Conservation (phyloP, 1,140 invertebrate species). For the Arctopsyche grandis region DNA sequence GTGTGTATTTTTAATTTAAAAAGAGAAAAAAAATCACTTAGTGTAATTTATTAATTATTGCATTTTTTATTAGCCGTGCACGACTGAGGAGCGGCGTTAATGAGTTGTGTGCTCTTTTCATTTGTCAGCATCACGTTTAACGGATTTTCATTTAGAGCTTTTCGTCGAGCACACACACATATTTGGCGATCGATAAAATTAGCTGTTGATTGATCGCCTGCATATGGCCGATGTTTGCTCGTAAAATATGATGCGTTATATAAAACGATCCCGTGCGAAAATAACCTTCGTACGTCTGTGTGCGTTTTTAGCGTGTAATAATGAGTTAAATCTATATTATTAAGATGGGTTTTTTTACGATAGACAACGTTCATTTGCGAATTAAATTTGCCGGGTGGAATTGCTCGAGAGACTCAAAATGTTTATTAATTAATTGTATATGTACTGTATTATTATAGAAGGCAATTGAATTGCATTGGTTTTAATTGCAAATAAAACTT, state of each 20-base stretch:
- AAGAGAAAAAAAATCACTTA: background rate
- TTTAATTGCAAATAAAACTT: too few relatives aligned
- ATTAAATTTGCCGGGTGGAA: too few relatives aligned
- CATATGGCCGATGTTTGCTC: background rate
- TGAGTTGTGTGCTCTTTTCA: background rate
- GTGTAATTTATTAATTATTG: background rate
- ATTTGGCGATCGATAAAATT: slow-evolving; percentile 6
- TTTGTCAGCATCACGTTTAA: background rate
- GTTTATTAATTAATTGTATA: too few relatives aligned
- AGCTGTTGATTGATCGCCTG: background rate
- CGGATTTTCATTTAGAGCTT: slow-evolving; percentile 24
- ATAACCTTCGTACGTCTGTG: background rate
- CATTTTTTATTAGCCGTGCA: background rate
- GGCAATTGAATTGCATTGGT: too few relatives aligned
- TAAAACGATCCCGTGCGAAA: background rate
- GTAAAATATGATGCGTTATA: background rate
- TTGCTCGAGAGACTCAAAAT: too few relatives aligned
- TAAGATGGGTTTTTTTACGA: too few relatives aligned
- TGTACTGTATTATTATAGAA: too few relatives aligned
- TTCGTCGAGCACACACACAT: background rate
- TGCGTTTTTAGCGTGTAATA: too few relatives aligned
- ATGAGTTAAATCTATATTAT: too few relatives aligned
- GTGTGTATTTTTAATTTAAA: background rate
- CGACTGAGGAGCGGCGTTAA: background rate
- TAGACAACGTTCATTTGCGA: too few relatives aligned